Evolutionary conservation across 2,888 invertebrate genomes (phyloP).

Genomic region (Phortica magna): DNA sequence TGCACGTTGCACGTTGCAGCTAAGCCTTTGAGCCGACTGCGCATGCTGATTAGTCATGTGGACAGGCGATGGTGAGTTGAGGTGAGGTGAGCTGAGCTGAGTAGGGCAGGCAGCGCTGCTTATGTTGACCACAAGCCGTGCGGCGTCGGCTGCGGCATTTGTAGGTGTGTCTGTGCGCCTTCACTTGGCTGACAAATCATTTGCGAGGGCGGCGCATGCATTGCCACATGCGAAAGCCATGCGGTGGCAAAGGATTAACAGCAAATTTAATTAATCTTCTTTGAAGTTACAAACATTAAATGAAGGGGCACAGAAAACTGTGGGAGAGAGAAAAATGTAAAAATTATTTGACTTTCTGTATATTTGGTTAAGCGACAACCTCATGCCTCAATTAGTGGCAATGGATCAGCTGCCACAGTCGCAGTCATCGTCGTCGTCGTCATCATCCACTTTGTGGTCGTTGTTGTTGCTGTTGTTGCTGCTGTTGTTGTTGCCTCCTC

Average conservation of each 20-base stretch:
- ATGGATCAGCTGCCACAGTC: slow-evolving; percentile 44
- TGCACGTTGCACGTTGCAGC: background rate
- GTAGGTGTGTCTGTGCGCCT: slow-evolving; percentile 17
- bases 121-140: background rate
- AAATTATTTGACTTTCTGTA: background rate
- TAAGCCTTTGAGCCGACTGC: background rate
- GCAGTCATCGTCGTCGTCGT: background rate
- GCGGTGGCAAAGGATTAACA: slow-evolving; percentile 18
- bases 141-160: background rate
- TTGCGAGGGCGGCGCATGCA: background rate
- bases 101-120: background rate
- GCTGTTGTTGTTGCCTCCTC: background rate
- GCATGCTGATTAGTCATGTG: background rate
- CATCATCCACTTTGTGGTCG: no score
- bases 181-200: background rate
- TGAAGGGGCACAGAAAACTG: background rate
- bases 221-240: background rate
- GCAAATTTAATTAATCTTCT: slow-evolving; percentile 29
- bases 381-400: slow-evolving; percentile 39
- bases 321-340: background rate
- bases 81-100: no score
- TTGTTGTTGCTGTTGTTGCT: background rate
- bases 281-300: slow-evolving; percentile 14
- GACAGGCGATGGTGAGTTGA: background rate
- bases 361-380: slow-evolving; percentile 22